These are phyloP conservation scores for Blera fallax DNA, from an alignment of 2,888 invertebrate species.

Conservation along the genomic window DNA sequence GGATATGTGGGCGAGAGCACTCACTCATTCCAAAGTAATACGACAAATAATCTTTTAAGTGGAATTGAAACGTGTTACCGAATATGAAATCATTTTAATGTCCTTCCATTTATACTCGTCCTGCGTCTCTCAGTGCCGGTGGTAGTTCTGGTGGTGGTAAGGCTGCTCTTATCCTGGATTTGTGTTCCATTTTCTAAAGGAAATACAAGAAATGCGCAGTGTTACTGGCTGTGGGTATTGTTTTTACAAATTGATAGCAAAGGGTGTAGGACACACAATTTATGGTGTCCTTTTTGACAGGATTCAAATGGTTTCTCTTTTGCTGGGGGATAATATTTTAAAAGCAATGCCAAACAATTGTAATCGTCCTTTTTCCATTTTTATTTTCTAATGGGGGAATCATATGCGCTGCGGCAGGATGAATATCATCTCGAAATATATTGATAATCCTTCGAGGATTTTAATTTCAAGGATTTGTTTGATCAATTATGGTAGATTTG, in stretches of 20 bases:
- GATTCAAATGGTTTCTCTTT: conserved; percentile 47
- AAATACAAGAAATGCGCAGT: conserved; percentile 38
- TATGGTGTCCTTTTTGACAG: conserved; percentile 33
- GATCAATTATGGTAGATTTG: conserved; percentile 40
- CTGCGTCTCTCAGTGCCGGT: conserved; percentile 14
- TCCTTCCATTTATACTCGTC: conserved; percentile 65
- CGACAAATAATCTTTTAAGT: conserved; percentile 72
- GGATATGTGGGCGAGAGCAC: neutral
- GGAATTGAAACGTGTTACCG: conserved; percentile 72
- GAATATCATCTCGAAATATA: conserved; percentile 57
- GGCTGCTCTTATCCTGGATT: conserved; percentile 48
- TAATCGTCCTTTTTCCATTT: conserved; percentile 39
- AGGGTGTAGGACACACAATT: conserved; percentile 12
- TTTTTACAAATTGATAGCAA: conserved; percentile 21
- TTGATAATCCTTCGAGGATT: conserved; percentile 58
- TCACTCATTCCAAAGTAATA: conserved; percentile 29
- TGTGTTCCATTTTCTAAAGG: conserved; percentile 49
- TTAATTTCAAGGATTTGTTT: conserved; percentile 44
- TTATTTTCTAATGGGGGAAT: conserved; percentile 10
- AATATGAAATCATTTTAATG: conserved; percentile 72
- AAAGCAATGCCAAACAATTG: conserved; percentile 66
- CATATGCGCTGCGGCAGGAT: neutral
- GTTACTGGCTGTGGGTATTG: conserved; percentile 19
- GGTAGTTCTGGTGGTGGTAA: neutral
- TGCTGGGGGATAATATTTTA: conserved; percentile 59